Base-by-base conservation (phyloP, 2,797 vertebrate species). In the Notolepis coatsorum region DNA sequence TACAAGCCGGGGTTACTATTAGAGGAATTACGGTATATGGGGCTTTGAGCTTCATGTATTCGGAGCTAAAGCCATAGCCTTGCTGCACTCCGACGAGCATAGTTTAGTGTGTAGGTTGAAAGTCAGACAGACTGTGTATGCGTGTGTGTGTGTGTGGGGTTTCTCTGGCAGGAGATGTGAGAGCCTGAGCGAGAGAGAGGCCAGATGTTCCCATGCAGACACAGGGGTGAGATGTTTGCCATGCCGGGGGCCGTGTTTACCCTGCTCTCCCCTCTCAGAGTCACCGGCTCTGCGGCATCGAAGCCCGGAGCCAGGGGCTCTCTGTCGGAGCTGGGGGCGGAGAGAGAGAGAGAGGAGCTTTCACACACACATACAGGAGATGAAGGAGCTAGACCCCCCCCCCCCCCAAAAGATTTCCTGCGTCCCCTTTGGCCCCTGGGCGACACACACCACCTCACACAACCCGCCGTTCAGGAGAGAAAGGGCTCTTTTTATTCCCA, bases 141-240 rank as follows among this genome's bases (percentile, higher is more conserved):
- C 15, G 17, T 28, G 7, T n/a, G n/a, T n/a, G n/a, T n/a, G n/a
- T n/a, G n/a, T n/a, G 21, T 20, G 42, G 56, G 10, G 67, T 64
- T 54, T 45, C 45, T 71, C 65, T 73, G 77, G 21, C 42, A 1
- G 8, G 48, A 5, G 12, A 13, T 30, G 33, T 27, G 25, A 0
- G 18, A 84, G 77, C 73, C 67, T 67, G 45, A 51, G 73, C 82
- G 78, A n/a, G 78, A 51, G 73, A 83, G 78, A n/a, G 78, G 77
- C 69, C 85, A 85, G 84, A 86, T 89, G 82, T 91, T 91, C 84
- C 82, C 84, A 89, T 81, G 84, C 87, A 83, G 79, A 83, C 89
- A 88, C 73, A 31, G 75, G 83, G 83, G 88, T 90, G 88, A 88
- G 83, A 91, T 89, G 85, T 89, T 91, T 89, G 86, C 82, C 35